Percentiles rank a stretch among this genome's conserved stretches.
Conservation (phyloP, 2,888 invertebrate genomes). For the Orthosia gothica region DNA sequence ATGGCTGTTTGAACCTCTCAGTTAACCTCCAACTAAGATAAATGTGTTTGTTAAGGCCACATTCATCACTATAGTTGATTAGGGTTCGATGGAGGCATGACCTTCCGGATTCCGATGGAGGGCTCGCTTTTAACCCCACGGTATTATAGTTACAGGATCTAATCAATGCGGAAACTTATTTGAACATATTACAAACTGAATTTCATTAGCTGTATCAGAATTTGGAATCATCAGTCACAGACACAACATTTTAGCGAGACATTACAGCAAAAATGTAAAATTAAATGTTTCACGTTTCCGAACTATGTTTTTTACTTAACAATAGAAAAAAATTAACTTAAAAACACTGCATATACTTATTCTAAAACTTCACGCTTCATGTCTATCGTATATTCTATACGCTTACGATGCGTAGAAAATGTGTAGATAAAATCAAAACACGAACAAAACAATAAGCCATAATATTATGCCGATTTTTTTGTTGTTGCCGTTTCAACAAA, state of each 20-base stretch:
- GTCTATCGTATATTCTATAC: constrained; percentile 10
- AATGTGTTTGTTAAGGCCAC: constrained; percentile 63
- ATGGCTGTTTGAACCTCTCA: constrained; percentile 62
- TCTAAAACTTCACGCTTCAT: constrained; percentile 14
- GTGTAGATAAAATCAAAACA: constrained; percentile 55
- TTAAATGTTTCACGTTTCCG: not conserved
- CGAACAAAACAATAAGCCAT: constrained; percentile 48
- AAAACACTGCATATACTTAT: constrained; percentile 6
- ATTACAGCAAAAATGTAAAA: constrained; percentile 4
- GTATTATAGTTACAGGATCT: constrained; percentile 31
- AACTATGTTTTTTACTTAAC: not conserved
- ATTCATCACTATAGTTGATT: constrained; percentile 63
- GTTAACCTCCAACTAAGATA: constrained; percentile 63
- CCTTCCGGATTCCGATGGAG: constrained; percentile 43
- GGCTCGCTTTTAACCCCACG: constrained; percentile 25
- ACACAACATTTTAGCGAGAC: not conserved
- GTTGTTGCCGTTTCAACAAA: constrained; percentile 44
- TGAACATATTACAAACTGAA: not conserved
- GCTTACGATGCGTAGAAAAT: constrained; percentile 27
- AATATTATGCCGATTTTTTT: constrained; percentile 57
- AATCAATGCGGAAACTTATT: constrained; percentile 31
- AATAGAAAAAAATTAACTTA: not conserved
- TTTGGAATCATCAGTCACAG: too few relatives aligned
- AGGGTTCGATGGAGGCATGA: constrained; percentile 54
- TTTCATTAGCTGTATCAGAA: not conserved